phyloP scores from a whole-genome alignment of 1,140 invertebrate species.

The Metopolophium dirhodum region DNA sequence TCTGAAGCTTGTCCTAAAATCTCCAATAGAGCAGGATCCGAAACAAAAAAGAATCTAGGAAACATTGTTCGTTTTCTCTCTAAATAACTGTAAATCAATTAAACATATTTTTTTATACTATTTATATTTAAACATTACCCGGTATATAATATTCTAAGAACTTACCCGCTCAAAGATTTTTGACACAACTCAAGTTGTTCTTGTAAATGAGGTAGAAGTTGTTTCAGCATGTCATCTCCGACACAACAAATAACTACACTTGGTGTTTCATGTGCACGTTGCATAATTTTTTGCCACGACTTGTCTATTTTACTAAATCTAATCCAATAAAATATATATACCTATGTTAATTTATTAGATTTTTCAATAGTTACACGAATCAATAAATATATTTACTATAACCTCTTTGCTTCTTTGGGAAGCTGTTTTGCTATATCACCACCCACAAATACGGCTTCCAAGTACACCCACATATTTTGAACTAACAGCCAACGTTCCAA shows the following conservation, averaged over 20 bases:
- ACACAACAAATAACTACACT: constrained; percentile 95
- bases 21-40: constrained; percentile 93
- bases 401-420: constrained; percentile 89
- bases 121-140: neutral
- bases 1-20: constrained; percentile 96
- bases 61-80: constrained; percentile 96
- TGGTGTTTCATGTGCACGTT: constrained; percentile 90
- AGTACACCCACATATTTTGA: constrained; percentile 98
- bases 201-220: constrained; percentile 92
- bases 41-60: constrained; percentile 98
- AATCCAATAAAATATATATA: neutral
- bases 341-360: neutral
- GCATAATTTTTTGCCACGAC: constrained; percentile 98
- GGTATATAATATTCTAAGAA: constrained; percentile 16
- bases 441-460: constrained; percentile 97
- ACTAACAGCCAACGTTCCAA: constrained; percentile 94
- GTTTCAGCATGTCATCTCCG: constrained; percentile 90
- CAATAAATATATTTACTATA: neutral
- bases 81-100: constrained; percentile 72
- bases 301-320: constrained; percentile 96
- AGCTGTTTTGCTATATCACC: constrained; percentile 98
- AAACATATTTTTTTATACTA: neutral
- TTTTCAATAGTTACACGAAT: neutral
- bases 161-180: constrained; percentile 89
- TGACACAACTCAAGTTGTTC: constrained; percentile 96